phyloP scores from a whole-genome alignment of 2,113 vertebrate genomes.

The Otus sunia region DNA sequence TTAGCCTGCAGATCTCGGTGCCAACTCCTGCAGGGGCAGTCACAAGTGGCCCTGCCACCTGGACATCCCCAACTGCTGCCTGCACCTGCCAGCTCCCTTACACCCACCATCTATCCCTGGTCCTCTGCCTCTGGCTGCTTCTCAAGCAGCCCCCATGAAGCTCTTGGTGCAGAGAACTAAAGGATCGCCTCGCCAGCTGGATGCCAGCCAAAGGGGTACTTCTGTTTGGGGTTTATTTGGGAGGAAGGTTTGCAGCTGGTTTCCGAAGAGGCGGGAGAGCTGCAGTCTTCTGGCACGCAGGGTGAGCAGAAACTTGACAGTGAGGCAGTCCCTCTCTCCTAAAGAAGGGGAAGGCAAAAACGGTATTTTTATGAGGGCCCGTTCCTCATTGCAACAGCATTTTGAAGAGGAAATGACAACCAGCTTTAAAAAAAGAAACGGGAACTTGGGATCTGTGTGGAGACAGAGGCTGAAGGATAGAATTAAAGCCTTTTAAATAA shows the following conservation, averaged over 20 bases:
- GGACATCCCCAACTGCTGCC: not conserved
- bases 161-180: not conserved
- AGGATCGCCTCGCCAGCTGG: not conserved
- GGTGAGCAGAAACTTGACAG: not conserved
- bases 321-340: not conserved
- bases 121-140: not conserved
- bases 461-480: not conserved
- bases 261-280: not conserved
- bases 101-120: not conserved
- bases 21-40: not conserved
- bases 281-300: not conserved
- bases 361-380: not conserved
- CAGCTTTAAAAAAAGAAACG: not conserved
- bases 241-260: not conserved
- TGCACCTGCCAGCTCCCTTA: not conserved
- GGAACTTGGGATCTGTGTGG: slow-evolving; percentile 23
- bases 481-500: not conserved
- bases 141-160: not conserved
- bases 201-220: not conserved
- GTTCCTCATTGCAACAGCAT: not conserved
- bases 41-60: not conserved
- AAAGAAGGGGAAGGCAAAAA: not conserved
- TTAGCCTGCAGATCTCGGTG: not conserved
- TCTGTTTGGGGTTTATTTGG: fast-evolving
- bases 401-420: slow-evolving; percentile 42